Conservation (phyloP, 2,888 invertebrate species). For the Hydropsyche betteni region DNA sequence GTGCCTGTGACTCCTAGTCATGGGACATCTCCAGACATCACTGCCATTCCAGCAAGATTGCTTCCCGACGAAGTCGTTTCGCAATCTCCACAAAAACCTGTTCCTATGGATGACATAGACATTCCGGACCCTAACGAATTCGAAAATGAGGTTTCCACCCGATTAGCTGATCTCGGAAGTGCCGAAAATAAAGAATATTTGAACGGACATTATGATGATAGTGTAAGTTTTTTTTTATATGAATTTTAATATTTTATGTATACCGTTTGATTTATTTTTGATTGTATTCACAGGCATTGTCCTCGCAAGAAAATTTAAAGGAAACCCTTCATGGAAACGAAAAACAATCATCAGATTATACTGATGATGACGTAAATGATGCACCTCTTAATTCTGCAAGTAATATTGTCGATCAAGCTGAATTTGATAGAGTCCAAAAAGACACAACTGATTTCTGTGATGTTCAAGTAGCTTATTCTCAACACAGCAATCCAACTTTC, state of each 20-base stretch:
- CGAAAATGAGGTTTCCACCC: slow-evolving; percentile 69
- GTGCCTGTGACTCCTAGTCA: slow-evolving; percentile 73
- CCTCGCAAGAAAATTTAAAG: slow-evolving; percentile 58
- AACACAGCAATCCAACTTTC: slow-evolving; percentile 61
- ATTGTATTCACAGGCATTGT: slow-evolving; percentile 53
- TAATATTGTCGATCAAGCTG: slow-evolving; percentile 57
- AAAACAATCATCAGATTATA: slow-evolving; percentile 54
- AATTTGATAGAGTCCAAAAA: slow-evolving; percentile 72
- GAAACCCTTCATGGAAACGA: slow-evolving; percentile 60
- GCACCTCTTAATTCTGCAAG: slow-evolving; percentile 51
- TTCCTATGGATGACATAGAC: slow-evolving; percentile 69
- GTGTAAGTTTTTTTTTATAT: slow-evolving; percentile 56
- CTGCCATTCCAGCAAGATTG: slow-evolving; percentile 39
- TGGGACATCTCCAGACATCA: slow-evolving; percentile 60
- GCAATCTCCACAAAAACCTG: slow-evolving; percentile 77
- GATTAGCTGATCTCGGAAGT: slow-evolving; percentile 71
- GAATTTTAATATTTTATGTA: slow-evolving; percentile 7
- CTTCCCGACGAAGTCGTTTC: slow-evolving; percentile 65
- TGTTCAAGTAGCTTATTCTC: slow-evolving; percentile 62
- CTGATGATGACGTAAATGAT: slow-evolving; percentile 21
- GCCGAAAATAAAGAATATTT: slow-evolving; percentile 60
- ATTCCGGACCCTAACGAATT: slow-evolving; percentile 71
- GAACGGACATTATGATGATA: slow-evolving; percentile 65
- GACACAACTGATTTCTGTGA: slow-evolving; percentile 67
- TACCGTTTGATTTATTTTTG: slow-evolving; percentile 31